Conservation (phyloP, 2,888 invertebrate genomes). For the Unio delphinus region DNA sequence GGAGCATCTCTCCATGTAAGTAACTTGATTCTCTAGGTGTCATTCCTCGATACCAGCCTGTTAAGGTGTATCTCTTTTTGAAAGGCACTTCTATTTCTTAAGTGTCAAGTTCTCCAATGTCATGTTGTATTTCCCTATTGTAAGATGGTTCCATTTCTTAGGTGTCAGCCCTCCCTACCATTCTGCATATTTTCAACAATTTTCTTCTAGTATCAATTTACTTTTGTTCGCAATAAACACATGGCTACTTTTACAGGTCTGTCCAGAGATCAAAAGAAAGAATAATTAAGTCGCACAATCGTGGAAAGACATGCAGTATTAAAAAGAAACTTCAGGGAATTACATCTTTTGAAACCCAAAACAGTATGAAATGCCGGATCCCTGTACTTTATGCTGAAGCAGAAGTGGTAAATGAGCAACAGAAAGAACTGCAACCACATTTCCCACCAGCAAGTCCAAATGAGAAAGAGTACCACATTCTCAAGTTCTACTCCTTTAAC, state of each 20-base stretch:
- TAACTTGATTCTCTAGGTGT: too few relatives aligned
- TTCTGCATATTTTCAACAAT: too few relatives aligned
- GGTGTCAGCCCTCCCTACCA: too few relatives aligned
- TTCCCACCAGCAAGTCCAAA: slow-evolving; percentile 60
- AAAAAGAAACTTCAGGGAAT: slow-evolving; percentile 49
- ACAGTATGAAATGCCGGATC: slow-evolving; percentile 20
- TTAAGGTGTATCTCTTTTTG: too few relatives aligned
- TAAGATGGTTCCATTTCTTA: too few relatives aligned
- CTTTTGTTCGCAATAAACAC: too few relatives aligned
- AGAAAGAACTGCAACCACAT: slow-evolving; percentile 22
- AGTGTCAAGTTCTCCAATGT: too few relatives aligned
- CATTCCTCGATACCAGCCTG: too few relatives aligned
- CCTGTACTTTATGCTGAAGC: slow-evolving; percentile 51
- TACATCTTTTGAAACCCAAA: slow-evolving; percentile 25
- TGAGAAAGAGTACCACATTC: slow-evolving; percentile 60
- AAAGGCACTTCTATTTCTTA: too few relatives aligned
- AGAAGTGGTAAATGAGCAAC: slow-evolving; percentile 18
- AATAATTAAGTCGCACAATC: slow-evolving; percentile 52
- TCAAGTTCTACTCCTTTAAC: slow-evolving; percentile 64
- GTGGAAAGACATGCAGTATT: slow-evolving; percentile 55
- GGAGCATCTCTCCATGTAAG: too few relatives aligned
- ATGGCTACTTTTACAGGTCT: slow-evolving; percentile 7
- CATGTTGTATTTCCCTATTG: too few relatives aligned
- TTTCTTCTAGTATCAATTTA: too few relatives aligned
- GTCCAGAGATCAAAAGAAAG: slow-evolving; percentile 22